phyloP scores from a whole-genome alignment of 2,113 vertebrate genomes.

The Psammodynastes pulverulentus region DNA sequence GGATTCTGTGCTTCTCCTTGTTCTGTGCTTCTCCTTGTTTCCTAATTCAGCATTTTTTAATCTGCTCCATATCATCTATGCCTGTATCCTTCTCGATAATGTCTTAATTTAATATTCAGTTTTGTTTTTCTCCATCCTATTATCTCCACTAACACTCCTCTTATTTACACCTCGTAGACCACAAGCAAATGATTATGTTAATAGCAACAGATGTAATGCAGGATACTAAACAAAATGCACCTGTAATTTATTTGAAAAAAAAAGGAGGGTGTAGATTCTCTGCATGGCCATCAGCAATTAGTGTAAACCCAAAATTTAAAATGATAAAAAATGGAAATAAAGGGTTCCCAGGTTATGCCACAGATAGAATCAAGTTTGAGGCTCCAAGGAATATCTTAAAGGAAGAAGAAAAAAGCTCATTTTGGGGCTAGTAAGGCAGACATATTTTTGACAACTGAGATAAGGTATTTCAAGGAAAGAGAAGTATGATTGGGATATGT shows the following conservation, averaged over 20 bases:
- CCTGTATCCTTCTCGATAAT: not conserved
- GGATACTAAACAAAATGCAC: not conserved
- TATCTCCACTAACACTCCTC: not conserved
- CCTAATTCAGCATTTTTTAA: not conserved
- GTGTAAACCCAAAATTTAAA: not conserved
- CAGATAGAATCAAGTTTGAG: not conserved
- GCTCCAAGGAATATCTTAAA: not conserved
- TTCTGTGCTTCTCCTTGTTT: not conserved
- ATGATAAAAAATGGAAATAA: not conserved
- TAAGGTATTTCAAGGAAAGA: not conserved
- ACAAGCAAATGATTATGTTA: not conserved
- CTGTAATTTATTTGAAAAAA: not conserved
- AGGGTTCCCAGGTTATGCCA: not conserved
- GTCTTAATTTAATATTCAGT: not conserved
- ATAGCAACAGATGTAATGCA: not conserved
- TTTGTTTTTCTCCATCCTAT: not conserved
- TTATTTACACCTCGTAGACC: not conserved
- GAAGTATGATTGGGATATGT: not conserved
- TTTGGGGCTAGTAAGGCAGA: not conserved
- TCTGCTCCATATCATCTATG: not conserved
- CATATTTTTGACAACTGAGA: not conserved
- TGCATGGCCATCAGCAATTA: not conserved
- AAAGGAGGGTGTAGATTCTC: not conserved
- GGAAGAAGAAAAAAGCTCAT: not conserved
- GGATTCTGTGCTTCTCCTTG: not conserved